Evolutionary conservation across 2,113 vertebrate species (phyloP).

Genomic region (Prunella fulvescens): DNA sequence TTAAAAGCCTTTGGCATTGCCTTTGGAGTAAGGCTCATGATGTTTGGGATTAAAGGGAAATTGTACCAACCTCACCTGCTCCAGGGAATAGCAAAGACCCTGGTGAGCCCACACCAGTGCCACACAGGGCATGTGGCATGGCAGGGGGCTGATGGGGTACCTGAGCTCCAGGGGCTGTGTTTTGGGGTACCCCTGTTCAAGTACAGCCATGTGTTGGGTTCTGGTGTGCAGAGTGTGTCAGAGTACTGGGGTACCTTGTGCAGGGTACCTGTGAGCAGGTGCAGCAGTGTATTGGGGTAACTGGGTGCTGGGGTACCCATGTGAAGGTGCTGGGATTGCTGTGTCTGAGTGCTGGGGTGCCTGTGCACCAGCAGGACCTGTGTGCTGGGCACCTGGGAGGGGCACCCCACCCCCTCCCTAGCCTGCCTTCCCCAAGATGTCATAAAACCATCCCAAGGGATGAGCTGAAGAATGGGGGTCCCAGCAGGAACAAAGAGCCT

Average conservation of each 20-base stretch:
- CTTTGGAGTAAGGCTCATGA: not conserved
- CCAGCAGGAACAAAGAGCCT: fast-evolving
- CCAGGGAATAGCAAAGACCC: not conserved
- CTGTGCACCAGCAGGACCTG: too few species aligned
- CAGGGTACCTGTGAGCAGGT: not conserved
- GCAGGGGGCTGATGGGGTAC: not conserved
- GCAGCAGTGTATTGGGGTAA: not conserved
- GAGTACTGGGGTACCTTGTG: not conserved
- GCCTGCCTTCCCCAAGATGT: not conserved
- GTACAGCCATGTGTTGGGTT: not conserved
- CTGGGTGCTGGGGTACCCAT: not conserved
- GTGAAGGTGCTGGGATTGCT: not conserved
- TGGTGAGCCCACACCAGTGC: fast-evolving
- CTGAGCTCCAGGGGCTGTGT: not conserved
- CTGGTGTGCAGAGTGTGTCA: not conserved
- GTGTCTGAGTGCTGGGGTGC: not conserved
- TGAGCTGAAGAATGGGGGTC: fast-evolving
- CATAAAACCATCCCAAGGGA: not conserved
- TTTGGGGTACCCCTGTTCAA: not conserved
- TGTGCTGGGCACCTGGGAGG: not conserved
- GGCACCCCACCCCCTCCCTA: fast-evolving
- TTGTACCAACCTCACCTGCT: not conserved
- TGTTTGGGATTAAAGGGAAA: not conserved
- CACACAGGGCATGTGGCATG: fast-evolving
- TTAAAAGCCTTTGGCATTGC: not conserved